These are phyloP conservation scores for Betta splendens DNA, from an alignment of 2,797 vertebrate species.

Conservation along the genomic window DNA sequence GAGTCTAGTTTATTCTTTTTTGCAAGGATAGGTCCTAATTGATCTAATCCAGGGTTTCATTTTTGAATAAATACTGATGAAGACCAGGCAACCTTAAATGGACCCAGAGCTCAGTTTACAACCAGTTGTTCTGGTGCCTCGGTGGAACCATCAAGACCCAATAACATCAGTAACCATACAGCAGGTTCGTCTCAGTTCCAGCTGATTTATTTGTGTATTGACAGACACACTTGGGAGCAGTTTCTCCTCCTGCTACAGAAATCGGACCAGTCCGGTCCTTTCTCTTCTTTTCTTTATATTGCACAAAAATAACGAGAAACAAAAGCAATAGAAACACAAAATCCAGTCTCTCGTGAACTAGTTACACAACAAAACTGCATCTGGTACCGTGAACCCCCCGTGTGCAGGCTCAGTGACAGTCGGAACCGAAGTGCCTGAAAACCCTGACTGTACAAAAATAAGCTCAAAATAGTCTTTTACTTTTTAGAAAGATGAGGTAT, in stretches of 20 bases:
- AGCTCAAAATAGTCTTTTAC: slow-evolving; percentile 94
- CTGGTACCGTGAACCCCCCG: slow-evolving; percentile 84
- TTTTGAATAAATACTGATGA: too few relatives aligned
- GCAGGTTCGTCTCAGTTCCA: slow-evolving; percentile 86
- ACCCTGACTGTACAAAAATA: slow-evolving; percentile 98
- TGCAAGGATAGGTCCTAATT: too few relatives aligned
- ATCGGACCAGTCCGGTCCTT: slow-evolving; percentile 86
- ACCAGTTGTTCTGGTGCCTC: too few relatives aligned
- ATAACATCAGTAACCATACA: slow-evolving; percentile 30
- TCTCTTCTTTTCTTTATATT: slow-evolving; percentile 82
- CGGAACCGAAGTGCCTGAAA: slow-evolving; percentile 87
- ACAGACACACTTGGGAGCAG: slow-evolving; percentile 89
- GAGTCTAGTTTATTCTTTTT: too few relatives aligned
- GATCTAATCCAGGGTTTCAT: too few relatives aligned
- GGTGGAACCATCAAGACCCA: too few relatives aligned
- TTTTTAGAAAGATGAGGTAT: slow-evolving; percentile 96
- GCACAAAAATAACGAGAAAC: slow-evolving; percentile 89
- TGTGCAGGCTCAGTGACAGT: slow-evolving; percentile 79
- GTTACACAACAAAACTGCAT: slow-evolving; percentile 90
- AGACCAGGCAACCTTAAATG: too few relatives aligned
- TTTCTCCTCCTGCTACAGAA: slow-evolving; percentile 88
- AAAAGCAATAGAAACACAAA: slow-evolving; percentile 88
- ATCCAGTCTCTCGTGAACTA: slow-evolving; percentile 94
- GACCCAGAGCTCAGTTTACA: too few relatives aligned
- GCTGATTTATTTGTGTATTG: slow-evolving; percentile 95